Conservation (phyloP, 2,797 vertebrate genomes). For the Sciurus vulgaris region DNA sequence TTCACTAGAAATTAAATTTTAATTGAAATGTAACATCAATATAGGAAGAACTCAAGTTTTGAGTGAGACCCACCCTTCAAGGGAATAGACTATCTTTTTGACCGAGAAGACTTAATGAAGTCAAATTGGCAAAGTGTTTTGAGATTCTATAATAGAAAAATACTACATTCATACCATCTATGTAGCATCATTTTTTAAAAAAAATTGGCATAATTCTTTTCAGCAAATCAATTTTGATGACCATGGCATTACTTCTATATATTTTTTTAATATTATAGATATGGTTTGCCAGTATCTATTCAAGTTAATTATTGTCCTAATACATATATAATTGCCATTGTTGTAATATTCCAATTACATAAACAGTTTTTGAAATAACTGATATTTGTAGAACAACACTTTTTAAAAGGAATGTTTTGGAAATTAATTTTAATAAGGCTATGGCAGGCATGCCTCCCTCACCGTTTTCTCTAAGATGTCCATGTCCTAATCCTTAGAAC, state of each 20-base stretch:
- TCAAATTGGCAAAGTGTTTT: background rate
- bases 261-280: background rate
- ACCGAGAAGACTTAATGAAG: background rate
- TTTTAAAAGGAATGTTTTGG: background rate
- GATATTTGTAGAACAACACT: background rate
- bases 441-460: background rate
- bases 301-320: background rate
- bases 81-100: background rate
- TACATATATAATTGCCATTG: background rate
- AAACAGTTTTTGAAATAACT: slow-evolving; percentile 42
- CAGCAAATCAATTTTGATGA: background rate
- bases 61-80: background rate
- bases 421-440: background rate
- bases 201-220: slow-evolving; percentile 8
- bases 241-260: background rate
- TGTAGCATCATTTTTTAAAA: background rate
- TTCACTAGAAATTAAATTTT: slow-evolving; percentile 5
- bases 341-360: background rate
- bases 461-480: background rate
- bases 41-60: background rate
- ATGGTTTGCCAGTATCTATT: background rate
- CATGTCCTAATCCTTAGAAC: background rate
- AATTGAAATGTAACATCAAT: background rate
- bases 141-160: background rate
- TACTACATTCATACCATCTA: background rate